Conservation (phyloP, 2,113 vertebrate genomes). For the Catharus fuscescens region DNA sequence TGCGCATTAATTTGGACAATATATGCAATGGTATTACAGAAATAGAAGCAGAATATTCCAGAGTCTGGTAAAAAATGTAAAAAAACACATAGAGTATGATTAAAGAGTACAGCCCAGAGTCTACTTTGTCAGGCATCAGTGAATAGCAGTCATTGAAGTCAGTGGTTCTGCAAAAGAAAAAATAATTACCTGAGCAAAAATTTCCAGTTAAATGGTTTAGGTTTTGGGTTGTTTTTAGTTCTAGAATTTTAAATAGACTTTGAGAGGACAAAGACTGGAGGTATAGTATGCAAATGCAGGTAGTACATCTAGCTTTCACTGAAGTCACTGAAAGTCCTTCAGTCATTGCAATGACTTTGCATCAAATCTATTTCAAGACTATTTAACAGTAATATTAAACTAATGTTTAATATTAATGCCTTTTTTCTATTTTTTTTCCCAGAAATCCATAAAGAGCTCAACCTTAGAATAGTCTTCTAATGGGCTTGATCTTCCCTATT, state of each 20-base stretch:
- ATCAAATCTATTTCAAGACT: constrained; percentile 8
- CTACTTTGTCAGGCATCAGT: background rate
- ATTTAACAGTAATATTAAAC: constrained; percentile 15
- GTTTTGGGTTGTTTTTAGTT: background rate
- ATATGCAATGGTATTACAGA: background rate
- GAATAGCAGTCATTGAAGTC: background rate
- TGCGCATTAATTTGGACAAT: background rate
- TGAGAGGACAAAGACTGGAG: background rate
- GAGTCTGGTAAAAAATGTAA: background rate
- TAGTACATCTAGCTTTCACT: background rate
- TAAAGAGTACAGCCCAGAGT: background rate
- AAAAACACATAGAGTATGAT: background rate
- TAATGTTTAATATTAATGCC: constrained; percentile 9
- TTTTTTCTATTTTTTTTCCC: fast-evolving
- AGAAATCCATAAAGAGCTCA: background rate
- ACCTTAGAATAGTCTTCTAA: background rate
- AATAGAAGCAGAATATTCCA: constrained; percentile 2
- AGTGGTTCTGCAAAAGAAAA: background rate
- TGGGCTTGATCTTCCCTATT: background rate
- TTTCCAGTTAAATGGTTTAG: background rate
- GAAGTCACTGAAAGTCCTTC: background rate
- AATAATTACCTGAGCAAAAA: background rate
- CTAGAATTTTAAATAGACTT: background rate
- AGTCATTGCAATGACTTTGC: background rate
- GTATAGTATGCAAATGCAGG: background rate